Evolutionary conservation across 2,888 invertebrate genomes (phyloP), one percentile per base, ranked within the genome.

Genomic region (Rhingia campestris): DNA sequence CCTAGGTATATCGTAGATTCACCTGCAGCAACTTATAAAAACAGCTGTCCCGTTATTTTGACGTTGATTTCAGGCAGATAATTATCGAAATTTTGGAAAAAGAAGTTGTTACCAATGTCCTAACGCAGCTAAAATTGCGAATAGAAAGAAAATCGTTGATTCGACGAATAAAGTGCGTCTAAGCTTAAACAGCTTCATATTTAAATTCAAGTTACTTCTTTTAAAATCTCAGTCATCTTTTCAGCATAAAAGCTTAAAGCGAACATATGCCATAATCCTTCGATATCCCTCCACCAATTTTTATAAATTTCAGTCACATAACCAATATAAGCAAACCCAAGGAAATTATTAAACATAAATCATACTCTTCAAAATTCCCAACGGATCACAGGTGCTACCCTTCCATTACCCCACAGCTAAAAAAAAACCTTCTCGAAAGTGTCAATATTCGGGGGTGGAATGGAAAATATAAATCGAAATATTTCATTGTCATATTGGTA

Each of bases 261-360:
- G 3, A 39, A 39, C 39, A 39, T 39, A 39, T 39, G 7, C 6
- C 4, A 45, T 10, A 9, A 9, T 53, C 32, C 30, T 53, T 10
- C 51, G 12, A 41, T 10, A 41, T 30, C 14, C 22, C 30, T 9
- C 10, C 14, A 5, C 1, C 2, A 14, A 14, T 39, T 41, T 6
- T 30, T 30, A 10, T 30, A 32, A 4, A 59, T n/a, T 45, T 39
- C 10, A 43, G 43, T 63, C 69, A 64, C 73, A 53, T 49, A 63
- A 22, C 22, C 22, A 22, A 22, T 45, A 32, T 22, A 61, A 43
- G 33, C n/a, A 49, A 64, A 14, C 45, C 10, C 30, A n/a, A 12
- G 59, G 41, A 49, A 81, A 66, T 59, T 51, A 51, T 53, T 73
- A 73, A 73, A 79, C 82, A 82, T 82, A 79, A 82, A 82, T 82